Evolutionary conservation across 2,113 vertebrate genomes (phyloP).

Genomic region (Cyprinus carpio): DNA sequence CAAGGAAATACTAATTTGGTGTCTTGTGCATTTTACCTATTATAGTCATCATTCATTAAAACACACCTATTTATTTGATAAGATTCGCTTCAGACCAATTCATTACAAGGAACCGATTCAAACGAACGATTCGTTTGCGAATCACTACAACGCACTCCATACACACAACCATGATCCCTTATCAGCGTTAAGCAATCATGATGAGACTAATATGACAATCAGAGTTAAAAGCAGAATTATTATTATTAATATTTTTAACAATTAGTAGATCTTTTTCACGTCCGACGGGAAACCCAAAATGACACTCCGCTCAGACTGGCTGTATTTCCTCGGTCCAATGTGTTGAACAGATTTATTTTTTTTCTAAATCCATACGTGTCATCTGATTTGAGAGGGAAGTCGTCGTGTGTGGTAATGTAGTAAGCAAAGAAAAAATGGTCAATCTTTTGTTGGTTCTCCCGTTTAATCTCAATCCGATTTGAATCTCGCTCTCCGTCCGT

Average conservation of each 20-base stretch:
- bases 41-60: not conserved
- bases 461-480: slow-evolving; percentile 74
- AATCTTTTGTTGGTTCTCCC: slow-evolving; percentile 65
- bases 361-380: not conserved
- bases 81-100: not conserved
- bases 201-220: not conserved
- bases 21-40: not conserved
- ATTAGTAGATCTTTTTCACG: not conserved
- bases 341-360: not conserved
- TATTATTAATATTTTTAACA: not conserved
- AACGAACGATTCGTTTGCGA: not conserved
- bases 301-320: not conserved
- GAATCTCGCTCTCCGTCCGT: slow-evolving; percentile 57
- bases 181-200: not conserved
- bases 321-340: not conserved
- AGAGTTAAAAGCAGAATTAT: not conserved
- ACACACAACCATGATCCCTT: not conserved
- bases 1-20: not conserved
- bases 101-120: slow-evolving; percentile 15
- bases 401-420: slow-evolving; percentile 50
- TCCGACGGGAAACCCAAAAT: not conserved
- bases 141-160: not conserved
- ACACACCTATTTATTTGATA: not conserved
- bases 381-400: not conserved
- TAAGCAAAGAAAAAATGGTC: slow-evolving; percentile 69